These are phyloP conservation scores for Hydractinia symbiolongicarpus DNA, from an alignment of 30 jellyfish, hydroid and myxozoan species.

Conservation along the genomic window DNA sequence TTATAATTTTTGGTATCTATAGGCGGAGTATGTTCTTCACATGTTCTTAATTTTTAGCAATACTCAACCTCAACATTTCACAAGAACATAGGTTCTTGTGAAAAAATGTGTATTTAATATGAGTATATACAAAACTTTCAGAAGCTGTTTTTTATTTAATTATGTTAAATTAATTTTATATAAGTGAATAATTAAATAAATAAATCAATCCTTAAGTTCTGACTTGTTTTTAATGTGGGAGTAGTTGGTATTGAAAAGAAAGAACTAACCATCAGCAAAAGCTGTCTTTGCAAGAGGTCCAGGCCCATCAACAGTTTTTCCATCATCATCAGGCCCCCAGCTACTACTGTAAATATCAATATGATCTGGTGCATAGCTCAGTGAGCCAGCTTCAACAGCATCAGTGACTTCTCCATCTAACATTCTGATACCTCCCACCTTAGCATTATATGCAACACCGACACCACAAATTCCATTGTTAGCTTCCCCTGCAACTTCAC, in stretches of 20 bases:
- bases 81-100: too few relatives aligned
- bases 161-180: too few relatives aligned
- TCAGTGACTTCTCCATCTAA: conserved; percentile 95
- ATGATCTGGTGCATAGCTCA: conserved; percentile 58
- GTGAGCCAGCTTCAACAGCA: conserved; percentile 94
- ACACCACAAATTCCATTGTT: conserved; percentile 77
- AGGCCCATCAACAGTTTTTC: conserved; percentile 93
- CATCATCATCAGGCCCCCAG: conserved; percentile 99
- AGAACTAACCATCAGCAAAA: conserved; percentile 48
- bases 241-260: not conserved
- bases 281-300: conserved; percentile 69
- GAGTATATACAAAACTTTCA: too few relatives aligned
- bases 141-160: too few relatives aligned
- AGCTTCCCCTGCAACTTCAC: conserved; percentile 84
- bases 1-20: too few relatives aligned
- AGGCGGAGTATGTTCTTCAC: too few relatives aligned
- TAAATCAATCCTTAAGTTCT: too few relatives aligned
- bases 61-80: too few relatives aligned
- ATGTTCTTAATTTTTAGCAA: too few relatives aligned
- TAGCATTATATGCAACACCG: conserved; percentile 81
- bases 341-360: conserved; percentile 91
- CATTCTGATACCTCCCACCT: conserved; percentile 92
- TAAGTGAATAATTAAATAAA: too few relatives aligned
- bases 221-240: too few relatives aligned
- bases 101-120: too few relatives aligned